Percentiles rank a stretch among this genome's conserved stretches.
phyloP scores from a whole-genome alignment of 2,113 vertebrate species.

The Tautogolabrus adspersus region DNA sequence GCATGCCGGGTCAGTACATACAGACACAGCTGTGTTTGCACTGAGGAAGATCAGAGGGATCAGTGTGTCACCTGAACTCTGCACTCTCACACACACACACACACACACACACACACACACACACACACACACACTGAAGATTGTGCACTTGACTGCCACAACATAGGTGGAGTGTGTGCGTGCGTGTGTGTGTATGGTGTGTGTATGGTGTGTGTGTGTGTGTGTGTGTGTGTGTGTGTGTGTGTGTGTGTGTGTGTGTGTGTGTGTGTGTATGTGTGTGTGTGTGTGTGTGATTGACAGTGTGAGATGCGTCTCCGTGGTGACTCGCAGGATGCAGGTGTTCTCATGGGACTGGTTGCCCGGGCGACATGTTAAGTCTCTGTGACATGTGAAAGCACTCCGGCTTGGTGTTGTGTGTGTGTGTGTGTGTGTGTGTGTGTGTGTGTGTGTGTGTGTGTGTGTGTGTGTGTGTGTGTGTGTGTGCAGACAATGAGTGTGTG shows the following conservation, averaged over 20 bases:
- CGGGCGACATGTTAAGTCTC: conserved; percentile 62
- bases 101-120: too few relatives aligned
- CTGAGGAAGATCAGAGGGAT: conserved; percentile 32
- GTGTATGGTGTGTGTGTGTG: conserved; percentile 44
- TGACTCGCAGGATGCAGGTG: conserved; percentile 55
- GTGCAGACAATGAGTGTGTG: neutral
- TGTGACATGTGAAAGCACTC: conserved; percentile 69
- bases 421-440: conserved; percentile 12
- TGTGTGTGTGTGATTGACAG: conserved; percentile 61
- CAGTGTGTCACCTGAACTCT: conserved; percentile 13
- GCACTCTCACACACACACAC: conserved; percentile 9
- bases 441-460: neutral
- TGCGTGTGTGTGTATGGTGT: conserved; percentile 30
- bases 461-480: conserved; percentile 6
- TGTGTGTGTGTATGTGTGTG: too few relatives aligned
- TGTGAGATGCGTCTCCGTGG: conserved; percentile 22
- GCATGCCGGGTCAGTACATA: conserved; percentile 22
- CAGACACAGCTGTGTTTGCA: conserved; percentile 9
- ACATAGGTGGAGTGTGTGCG: conserved; percentile 8
- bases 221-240: conserved; percentile 41
- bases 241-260: conserved; percentile 17
- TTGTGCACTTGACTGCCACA: neutral
- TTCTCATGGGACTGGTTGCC: conserved; percentile 42
- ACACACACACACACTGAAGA: too few relatives aligned
- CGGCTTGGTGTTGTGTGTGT: conserved; percentile 8